Evolutionary conservation across 2,797 vertebrate genomes (phyloP), one percentile per base, ranked within the genome.

Genomic region (Chromis chromis): DNA sequence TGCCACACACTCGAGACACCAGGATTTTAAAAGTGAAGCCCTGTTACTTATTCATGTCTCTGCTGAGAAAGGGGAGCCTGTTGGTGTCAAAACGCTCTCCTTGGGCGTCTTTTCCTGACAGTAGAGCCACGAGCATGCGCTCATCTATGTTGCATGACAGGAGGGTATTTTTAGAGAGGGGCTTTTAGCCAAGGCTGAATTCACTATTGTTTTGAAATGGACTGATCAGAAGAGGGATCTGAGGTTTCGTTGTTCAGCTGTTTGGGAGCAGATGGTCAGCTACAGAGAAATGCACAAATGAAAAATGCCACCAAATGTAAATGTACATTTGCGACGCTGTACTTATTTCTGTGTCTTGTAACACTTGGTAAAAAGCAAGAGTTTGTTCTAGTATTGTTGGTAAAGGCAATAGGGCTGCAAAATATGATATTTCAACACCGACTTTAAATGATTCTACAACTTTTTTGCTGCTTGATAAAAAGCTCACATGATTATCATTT

Each of bases 61-160:
- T 72, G 74, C 81, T 75, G 85, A 83, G 79, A 83, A 84, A 48
- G 16, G 77, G 78, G 79, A 80, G 79, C 67, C 81, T 83, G 88
- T 70, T 66, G 59, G 83, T 88, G 86, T 91, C 83, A 89, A 85
- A 91, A 89, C 81, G 70, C 71, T 78, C 78, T 84, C 76, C 76
- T 70, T 33, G 54, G 84, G 76, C 64, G 22, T 86, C 85, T 84
- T 85, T 84, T 85, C 79, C 76, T 88, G 87, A 88, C 89, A 85
- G 86, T 46, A 76, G 74, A 78, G 78, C 87, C 71, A 70, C 22
- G 50, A 84, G 84, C 82, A 65, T 40, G 57, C 74, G 22, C 89
- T 93, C 90, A 94, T 94, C 87, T 82, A 94, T 94, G 86, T 88
- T 94, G 91, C 88, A 94, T 93, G 87, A 79, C 72, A 79, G 69